These are phyloP conservation scores for Heliconius nattereri DNA, from an alignment of 1,140 invertebrate genomes.

Conservation along the genomic window DNA sequence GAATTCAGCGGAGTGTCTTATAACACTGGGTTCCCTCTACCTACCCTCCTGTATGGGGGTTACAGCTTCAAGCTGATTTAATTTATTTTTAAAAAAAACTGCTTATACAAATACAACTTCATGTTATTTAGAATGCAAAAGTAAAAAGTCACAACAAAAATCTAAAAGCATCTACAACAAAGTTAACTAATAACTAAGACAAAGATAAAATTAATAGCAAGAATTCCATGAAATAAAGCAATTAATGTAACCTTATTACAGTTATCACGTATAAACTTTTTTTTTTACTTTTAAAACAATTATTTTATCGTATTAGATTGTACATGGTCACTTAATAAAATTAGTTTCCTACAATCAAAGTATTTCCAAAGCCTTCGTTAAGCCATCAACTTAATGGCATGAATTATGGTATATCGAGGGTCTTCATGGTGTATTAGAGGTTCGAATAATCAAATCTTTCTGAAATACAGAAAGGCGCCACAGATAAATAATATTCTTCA, in stretches of 20 bases:
- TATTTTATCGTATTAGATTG: slow-evolving; percentile 12
- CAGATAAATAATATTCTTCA: neutral
- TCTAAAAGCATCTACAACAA: neutral
- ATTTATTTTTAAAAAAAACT: too few relatives aligned
- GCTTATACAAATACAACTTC: too few relatives aligned
- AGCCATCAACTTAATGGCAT: slow-evolving; percentile 3
- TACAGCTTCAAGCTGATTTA: too few relatives aligned
- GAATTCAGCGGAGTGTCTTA: too few relatives aligned
- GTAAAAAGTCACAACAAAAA: too few relatives aligned
- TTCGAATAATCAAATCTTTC: neutral
- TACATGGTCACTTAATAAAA: slow-evolving; percentile 13
- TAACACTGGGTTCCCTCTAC: too few relatives aligned
- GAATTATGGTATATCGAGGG: slow-evolving; percentile 4
- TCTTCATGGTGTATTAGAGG: neutral
- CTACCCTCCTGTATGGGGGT: too few relatives aligned
- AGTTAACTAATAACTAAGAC: neutral
- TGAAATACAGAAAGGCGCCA: neutral
- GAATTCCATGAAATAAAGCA: slow-evolving; percentile 3
- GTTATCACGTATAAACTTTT: neutral
- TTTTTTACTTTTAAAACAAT: neutral
- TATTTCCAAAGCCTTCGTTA: slow-evolving; percentile 11
- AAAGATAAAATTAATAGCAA: neutral
- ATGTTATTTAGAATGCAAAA: too few relatives aligned
- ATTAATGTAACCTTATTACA: slow-evolving; percentile 5
- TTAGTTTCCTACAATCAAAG: slow-evolving; percentile 11